phyloP scores from a whole-genome alignment of 2,113 vertebrate genomes.

The Hippoglossus stenolepis region DNA sequence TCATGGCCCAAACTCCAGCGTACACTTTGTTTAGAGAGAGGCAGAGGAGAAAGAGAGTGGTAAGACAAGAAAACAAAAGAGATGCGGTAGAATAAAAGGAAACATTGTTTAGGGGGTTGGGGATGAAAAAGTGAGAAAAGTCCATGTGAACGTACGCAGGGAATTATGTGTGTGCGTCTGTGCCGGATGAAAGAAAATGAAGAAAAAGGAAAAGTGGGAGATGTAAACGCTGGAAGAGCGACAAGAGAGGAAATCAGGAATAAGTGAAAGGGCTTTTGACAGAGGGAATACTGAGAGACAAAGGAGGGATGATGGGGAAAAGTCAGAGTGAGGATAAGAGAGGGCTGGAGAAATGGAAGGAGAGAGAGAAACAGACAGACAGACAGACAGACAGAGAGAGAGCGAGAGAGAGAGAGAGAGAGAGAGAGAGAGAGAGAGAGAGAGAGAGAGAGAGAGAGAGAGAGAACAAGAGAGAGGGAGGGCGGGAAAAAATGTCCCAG shows the following conservation, averaged over 20 bases:
- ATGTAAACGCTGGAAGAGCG: conserved; percentile 23
- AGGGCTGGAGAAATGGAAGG: conserved; percentile 38
- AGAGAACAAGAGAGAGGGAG: conserved; percentile 37
- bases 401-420: conserved; percentile 32
- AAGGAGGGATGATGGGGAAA: conserved; percentile 66
- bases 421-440: conserved; percentile 15
- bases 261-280: conserved; percentile 45
- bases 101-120: background rate
- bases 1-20: conserved; percentile 46
- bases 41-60: background rate
- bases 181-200: background rate
- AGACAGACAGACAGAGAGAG: background rate
- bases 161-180: background rate
- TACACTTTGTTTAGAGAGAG: conserved; percentile 44
- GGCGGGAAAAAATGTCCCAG: conserved; percentile 51
- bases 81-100: background rate
- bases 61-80: conserved; percentile 2
- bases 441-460: conserved; percentile 32
- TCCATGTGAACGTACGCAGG: background rate
- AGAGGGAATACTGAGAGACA: conserved; percentile 67
- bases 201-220: conserved; percentile 3
- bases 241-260: conserved; percentile 45
- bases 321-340: conserved; percentile 48
- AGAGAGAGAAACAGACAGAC: conserved; percentile 7
- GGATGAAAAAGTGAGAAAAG: background rate